These are phyloP conservation scores for Tinamus guttatus DNA, from an alignment of 2,113 vertebrate species.

Conservation along the genomic window DNA sequence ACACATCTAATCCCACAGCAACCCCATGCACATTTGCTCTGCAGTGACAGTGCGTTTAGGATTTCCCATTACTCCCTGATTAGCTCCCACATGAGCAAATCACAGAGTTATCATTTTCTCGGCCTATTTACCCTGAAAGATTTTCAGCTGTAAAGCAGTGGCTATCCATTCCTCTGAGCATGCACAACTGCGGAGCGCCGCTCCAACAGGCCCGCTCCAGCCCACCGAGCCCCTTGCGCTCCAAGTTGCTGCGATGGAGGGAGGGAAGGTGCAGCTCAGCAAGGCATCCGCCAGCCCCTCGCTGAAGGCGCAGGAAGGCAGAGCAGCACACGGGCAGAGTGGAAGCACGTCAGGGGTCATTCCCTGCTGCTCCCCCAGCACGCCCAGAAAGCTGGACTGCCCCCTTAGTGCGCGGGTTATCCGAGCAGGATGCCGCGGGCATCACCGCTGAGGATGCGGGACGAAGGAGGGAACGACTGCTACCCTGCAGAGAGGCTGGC, in stretches of 20 bases:
- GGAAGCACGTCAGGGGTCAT: neutral
- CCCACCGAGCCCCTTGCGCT: neutral
- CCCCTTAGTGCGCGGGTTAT: neutral
- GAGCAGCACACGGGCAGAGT: neutral
- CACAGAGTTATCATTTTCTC: neutral
- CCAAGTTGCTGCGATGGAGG: neutral
- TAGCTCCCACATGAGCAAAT: neutral
- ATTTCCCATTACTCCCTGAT: neutral
- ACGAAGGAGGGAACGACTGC: neutral
- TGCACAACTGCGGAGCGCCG: neutral
- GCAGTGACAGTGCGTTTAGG: neutral
- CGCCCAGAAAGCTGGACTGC: rapidly evolving
- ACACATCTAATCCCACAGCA: rapidly evolving
- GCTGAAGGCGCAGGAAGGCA: rapidly evolving
- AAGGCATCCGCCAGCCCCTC: neutral
- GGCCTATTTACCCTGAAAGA: neutral
- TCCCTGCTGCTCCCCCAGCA: neutral
- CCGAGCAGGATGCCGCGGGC: neutral
- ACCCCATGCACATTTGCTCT: neutral
- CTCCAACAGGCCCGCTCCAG: rapidly evolving
- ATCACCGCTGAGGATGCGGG: neutral
- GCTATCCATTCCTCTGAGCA: neutral
- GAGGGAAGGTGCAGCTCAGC: neutral
- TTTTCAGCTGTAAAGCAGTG: neutral
- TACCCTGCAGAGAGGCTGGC: neutral